Conservation (phyloP, 2,797 vertebrate genomes). For the Scolopax bukidnonensis region DNA sequence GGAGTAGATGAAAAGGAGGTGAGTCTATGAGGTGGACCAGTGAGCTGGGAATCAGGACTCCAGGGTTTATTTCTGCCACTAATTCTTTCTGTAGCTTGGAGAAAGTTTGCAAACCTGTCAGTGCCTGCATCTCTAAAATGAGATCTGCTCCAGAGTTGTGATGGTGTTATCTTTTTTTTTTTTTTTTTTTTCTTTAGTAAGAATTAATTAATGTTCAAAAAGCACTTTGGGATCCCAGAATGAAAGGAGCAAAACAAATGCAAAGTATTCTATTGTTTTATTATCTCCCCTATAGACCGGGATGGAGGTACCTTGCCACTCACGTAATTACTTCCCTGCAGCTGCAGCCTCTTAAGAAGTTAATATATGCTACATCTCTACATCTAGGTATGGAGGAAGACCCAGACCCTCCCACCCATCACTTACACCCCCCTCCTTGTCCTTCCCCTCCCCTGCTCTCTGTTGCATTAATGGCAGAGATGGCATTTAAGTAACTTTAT, state of each 20-base stretch:
- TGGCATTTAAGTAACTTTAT: constrained; percentile 70
- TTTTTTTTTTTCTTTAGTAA: background rate
- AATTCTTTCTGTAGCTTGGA: background rate
- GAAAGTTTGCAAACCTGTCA: constrained; percentile 3
- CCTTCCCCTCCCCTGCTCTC: constrained; percentile 15
- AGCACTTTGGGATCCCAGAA: constrained; percentile 11
- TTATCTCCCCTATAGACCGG: background rate
- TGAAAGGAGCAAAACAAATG: constrained; percentile 48
- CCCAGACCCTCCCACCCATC: background rate
- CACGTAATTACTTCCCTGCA: constrained; percentile 32
- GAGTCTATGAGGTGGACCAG: background rate
- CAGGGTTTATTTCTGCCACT: background rate
- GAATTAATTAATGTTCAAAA: constrained; percentile 55
- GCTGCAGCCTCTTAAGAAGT: constrained; percentile 56
- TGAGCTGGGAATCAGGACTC: background rate
- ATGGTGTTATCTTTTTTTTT: background rate
- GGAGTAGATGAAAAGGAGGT: background rate
- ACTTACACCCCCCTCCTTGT: background rate
- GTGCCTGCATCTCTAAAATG: background rate
- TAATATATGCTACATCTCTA: constrained; percentile 53
- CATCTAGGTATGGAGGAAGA: constrained; percentile 34
- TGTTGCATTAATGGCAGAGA: constrained; percentile 49
- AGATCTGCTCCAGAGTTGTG: background rate
- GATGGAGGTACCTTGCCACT: constrained; percentile 40
- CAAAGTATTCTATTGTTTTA: constrained; percentile 45